phyloP scores from a whole-genome alignment of 2,113 vertebrate genomes.

The Sceloporus tristichus region DNA sequence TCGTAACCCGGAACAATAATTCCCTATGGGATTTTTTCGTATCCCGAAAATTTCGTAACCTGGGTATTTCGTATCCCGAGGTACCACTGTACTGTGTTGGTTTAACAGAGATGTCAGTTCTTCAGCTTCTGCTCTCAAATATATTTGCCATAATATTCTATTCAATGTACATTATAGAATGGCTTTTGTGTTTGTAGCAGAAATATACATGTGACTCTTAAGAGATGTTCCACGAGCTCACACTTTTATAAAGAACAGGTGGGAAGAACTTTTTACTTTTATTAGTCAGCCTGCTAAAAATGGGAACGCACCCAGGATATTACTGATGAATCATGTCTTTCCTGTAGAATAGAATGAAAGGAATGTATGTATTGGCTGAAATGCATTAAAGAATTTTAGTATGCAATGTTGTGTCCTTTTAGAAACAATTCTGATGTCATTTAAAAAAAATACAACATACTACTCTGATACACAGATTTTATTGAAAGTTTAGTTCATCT shows the following conservation, averaged over 20 bases:
- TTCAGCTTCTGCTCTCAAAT: background rate
- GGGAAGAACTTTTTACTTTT: constrained; percentile 14
- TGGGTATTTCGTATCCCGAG: no score
- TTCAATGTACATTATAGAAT: background rate
- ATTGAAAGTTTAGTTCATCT: background rate
- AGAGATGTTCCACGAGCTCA: background rate
- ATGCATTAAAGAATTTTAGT: background rate
- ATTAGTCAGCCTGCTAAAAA: background rate
- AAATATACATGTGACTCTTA: background rate
- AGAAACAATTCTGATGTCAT: background rate
- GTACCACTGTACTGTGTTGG: background rate
- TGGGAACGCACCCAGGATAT: background rate
- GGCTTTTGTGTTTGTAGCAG: background rate
- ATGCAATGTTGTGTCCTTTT: background rate
- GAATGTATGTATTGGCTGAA: background rate
- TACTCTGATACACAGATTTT: no score
- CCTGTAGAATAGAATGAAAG: background rate
- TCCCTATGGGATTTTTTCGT: no score
- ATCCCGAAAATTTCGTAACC: no score
- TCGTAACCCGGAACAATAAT: no score
- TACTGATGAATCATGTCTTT: constrained; percentile 1
- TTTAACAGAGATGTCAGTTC: background rate
- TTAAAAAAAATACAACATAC: no score
- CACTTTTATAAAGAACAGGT: background rate
- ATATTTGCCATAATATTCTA: background rate